A percentile compares a stretch with the other conserved stretches of the same genome.
phyloP scores from a whole-genome alignment of 92 coral and sea anemone species.

The Ricordea florida region DNA sequence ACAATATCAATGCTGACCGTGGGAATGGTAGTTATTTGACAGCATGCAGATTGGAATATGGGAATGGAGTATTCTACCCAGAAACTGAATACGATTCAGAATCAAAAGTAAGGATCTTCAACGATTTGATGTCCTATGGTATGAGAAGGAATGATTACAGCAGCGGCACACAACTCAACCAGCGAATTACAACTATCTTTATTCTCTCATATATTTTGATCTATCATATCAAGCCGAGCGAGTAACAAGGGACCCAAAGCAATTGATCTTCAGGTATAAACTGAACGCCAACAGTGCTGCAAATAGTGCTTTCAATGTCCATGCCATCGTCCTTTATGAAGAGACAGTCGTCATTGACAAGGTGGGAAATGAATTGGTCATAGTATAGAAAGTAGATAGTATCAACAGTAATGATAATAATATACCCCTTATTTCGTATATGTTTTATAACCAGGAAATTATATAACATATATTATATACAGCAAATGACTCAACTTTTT shows the following conservation, averaged over 20 bases:
- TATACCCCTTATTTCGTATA: neutral
- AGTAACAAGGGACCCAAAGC: neutral
- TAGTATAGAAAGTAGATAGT: no score
- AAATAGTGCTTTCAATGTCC: neutral
- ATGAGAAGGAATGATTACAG: slow-evolving; percentile 7
- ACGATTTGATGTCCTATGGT: neutral
- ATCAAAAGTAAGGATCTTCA: neutral
- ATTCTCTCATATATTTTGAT: neutral
- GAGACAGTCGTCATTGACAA: neutral
- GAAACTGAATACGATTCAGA: neutral
- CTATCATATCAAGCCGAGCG: neutral
- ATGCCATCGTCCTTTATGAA: slow-evolving; percentile 9
- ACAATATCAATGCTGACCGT: neutral
- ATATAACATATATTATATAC: neutral
- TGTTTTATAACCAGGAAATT: neutral
- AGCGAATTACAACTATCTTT: neutral
- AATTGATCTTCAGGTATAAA: neutral
- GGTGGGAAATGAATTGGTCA: neutral
- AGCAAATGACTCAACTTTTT: neutral
- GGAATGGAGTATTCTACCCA: neutral
- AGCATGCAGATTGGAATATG: neutral
- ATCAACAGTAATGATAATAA: neutral
- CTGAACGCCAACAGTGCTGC: neutral
- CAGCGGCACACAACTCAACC: neutral
- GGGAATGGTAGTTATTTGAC: neutral